These are phyloP conservation scores for Microcebus murinus DNA, from an alignment of 2,113 vertebrate species.

Conservation along the genomic window DNA sequence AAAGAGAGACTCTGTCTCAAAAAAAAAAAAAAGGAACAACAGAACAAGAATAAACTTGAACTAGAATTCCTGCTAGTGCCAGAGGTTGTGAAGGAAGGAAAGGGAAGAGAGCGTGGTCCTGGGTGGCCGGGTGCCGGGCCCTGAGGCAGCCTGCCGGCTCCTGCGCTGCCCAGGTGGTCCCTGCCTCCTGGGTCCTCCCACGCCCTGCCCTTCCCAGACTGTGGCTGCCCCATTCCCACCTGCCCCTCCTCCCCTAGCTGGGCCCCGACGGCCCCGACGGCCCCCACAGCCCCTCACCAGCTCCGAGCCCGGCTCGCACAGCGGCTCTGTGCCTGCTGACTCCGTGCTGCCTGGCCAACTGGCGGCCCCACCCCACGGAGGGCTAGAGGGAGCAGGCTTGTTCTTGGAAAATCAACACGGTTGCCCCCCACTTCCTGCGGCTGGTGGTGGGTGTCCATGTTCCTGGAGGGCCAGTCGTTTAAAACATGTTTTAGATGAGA, in stretches of 20 bases:
- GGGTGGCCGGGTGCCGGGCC: background rate
- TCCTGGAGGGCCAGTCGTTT: background rate
- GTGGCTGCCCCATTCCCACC: background rate
- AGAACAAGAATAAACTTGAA: background rate
- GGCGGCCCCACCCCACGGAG: accelerated
- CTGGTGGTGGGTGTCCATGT: background rate
- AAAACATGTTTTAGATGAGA: conserved; percentile 39
- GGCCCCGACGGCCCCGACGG: background rate
- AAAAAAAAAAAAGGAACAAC: background rate
- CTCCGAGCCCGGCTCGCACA: background rate
- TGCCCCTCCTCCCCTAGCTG: too few species aligned
- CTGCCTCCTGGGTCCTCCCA: background rate
- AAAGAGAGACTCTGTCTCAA: too few species aligned
- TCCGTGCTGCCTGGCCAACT: accelerated
- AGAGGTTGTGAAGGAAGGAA: background rate
- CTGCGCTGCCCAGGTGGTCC: background rate
- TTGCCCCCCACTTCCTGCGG: background rate
- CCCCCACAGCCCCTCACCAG: accelerated
- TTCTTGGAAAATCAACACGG: background rate
- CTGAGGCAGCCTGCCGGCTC: background rate
- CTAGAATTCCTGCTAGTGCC: background rate
- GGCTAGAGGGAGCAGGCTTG: background rate
- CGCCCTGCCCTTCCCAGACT: background rate
- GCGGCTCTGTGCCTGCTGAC: background rate
- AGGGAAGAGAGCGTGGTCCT: background rate